phyloP scores from a whole-genome alignment of 2,797 vertebrate genomes.

The Spondyliosoma cantharus region DNA sequence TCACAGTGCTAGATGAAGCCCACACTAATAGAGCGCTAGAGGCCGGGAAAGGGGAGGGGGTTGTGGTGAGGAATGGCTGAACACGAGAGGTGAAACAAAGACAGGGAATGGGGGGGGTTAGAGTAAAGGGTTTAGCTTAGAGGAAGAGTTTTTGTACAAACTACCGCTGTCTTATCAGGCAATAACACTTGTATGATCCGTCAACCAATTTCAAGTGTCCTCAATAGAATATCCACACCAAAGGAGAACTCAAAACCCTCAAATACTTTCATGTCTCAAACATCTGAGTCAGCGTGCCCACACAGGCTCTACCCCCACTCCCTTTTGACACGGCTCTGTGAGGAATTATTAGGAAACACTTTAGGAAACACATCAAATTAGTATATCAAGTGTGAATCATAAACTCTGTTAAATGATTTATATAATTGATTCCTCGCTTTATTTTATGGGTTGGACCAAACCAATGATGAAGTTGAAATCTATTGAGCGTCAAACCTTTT shows the following conservation, averaged over 20 bases:
- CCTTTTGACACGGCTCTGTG: conserved; percentile 29
- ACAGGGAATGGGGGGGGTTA: neutral
- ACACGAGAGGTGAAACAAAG: conserved; percentile 40
- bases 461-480: neutral
- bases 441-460: conserved; percentile 13
- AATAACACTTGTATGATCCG: neutral
- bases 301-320: conserved; percentile 29
- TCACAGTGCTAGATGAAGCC: conserved; percentile 70
- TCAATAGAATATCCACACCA: neutral
- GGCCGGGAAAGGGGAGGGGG: conserved; percentile 37
- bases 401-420: neutral
- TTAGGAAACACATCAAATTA: conserved; percentile 27
- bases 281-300: conserved; percentile 35
- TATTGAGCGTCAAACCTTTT: neutral
- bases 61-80: conserved; percentile 5
- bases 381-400: neutral
- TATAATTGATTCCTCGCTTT: conserved; percentile 10
- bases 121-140: neutral
- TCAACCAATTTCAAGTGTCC: neutral
- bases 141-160: neutral
- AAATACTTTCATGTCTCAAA: conserved; percentile 33
- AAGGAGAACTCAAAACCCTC: conserved; percentile 5
- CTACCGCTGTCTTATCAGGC: neutral
- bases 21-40: conserved; percentile 56
- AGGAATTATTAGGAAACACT: conserved; percentile 22